phyloP scores from a whole-genome alignment of 2,888 invertebrate genomes.

The Prenolepis imparis region DNA sequence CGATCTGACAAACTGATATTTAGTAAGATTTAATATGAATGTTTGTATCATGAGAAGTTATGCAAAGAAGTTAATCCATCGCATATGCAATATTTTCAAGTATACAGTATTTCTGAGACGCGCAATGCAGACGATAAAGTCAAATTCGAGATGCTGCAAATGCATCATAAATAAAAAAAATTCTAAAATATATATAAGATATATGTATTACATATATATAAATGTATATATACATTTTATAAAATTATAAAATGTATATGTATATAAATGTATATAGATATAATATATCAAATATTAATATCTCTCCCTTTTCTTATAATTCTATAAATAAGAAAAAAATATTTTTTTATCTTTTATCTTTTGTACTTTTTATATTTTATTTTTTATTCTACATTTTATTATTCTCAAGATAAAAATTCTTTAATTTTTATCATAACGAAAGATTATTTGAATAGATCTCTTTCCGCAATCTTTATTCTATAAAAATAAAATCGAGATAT shows the following conservation, averaged over 20 bases:
- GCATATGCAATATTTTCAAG: neutral
- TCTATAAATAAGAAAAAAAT: neutral
- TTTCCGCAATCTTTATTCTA: neutral
- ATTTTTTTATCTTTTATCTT: conserved; percentile 22
- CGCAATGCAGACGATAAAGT: neutral
- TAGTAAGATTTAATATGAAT: neutral
- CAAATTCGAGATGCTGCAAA: neutral
- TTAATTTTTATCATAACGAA: neutral
- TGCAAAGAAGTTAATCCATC: neutral
- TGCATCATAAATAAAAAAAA: neutral
- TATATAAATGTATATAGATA: conserved; percentile 23
- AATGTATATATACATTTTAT: neutral
- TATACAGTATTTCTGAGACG: neutral
- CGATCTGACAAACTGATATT: neutral
- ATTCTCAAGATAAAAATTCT: neutral
- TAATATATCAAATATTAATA: neutral
- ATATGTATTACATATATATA: neutral
- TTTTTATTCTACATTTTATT: neutral
- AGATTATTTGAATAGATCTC: neutral
- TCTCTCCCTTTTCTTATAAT: neutral
- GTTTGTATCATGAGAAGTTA: conserved; percentile 3
- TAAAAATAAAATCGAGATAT: conserved; percentile 7
- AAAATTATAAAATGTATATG: conserved; percentile 31
- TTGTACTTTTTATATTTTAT: neutral
- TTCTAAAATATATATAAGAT: neutral